These are phyloP conservation scores for Pycnomerus fuliginosus DNA, from an alignment of 2,888 invertebrate genomes.

Conservation along the genomic window DNA sequence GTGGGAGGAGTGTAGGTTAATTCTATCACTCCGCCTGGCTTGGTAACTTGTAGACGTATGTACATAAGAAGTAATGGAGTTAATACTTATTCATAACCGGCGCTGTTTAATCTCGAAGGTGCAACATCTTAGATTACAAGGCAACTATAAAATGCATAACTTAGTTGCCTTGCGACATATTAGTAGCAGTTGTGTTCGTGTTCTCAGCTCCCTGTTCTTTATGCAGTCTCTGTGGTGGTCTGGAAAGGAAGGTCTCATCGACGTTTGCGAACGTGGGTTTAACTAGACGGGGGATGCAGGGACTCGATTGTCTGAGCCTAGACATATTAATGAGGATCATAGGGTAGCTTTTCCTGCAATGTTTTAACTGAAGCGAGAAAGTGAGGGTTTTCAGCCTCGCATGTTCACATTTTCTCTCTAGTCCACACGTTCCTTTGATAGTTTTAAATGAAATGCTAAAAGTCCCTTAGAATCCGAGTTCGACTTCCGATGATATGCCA, in stretches of 20 bases:
- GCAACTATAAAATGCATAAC: constrained; percentile 42
- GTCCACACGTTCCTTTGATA: too few species aligned
- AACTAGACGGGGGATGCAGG: constrained; percentile 42
- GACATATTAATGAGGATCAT: constrained; percentile 34
- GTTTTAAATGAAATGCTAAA: too few species aligned
- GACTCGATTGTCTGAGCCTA: constrained; percentile 37
- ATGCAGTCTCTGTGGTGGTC: constrained; percentile 6
- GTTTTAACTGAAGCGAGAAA: too few species aligned
- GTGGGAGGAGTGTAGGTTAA: too few species aligned
- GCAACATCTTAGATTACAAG: constrained; percentile 38
- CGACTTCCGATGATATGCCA: too few species aligned
- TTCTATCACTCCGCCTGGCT: constrained; percentile 24
- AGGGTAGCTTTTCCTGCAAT: too few species aligned
- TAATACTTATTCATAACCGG: constrained; percentile 35
- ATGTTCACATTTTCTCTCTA: too few species aligned
- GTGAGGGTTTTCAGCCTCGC: too few species aligned
- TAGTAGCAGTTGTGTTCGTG: too few species aligned
- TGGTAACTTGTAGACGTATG: too few species aligned
- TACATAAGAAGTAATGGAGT: too few species aligned
- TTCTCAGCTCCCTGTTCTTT: constrained; percentile 18
- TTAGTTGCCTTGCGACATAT: constrained; percentile 35
- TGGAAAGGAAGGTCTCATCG: constrained; percentile 20
- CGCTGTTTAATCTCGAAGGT: constrained; percentile 29
- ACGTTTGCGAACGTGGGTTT: constrained; percentile 32
- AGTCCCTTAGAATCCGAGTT: too few species aligned